phyloP scores from a whole-genome alignment of 2,888 invertebrate species.

The Hirtodrosophila duncani region DNA sequence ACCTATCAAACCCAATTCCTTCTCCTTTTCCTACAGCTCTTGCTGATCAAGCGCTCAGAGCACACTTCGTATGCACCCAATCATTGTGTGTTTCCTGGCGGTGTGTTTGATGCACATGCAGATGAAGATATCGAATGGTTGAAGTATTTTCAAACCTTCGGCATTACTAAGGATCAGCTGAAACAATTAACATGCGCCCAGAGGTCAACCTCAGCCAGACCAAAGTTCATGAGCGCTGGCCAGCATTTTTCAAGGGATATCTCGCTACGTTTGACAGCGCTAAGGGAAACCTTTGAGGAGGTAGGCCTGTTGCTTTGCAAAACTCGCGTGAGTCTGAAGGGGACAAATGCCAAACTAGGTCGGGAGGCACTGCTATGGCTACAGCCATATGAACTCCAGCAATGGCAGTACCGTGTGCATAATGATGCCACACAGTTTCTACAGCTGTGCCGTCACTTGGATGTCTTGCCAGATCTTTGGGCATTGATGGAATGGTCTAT shows the following conservation, averaged over 20 bases:
- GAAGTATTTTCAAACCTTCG: constrained; percentile 81
- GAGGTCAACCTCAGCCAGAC: constrained; percentile 65
- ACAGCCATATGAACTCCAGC: constrained; percentile 80
- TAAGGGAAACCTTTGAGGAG: constrained; percentile 94
- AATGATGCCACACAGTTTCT: constrained; percentile 80
- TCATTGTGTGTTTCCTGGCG: constrained; percentile 93
- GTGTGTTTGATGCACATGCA: constrained; percentile 82
- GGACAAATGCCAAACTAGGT: too few relatives aligned
- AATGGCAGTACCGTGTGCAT: constrained; percentile 82
- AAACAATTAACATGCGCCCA: constrained; percentile 52
- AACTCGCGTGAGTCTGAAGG: constrained; percentile 77
- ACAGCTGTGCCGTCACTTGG: constrained; percentile 83
- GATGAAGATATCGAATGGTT: constrained; percentile 87
- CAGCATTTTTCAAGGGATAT: constrained; percentile 81
- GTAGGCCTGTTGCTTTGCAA: constrained; percentile 87
- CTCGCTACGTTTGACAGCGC: constrained; percentile 89
- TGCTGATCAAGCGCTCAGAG: constrained; percentile 82
- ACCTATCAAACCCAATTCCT: neutral
- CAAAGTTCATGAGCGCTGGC: constrained; percentile 77
- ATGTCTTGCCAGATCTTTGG: constrained; percentile 89
- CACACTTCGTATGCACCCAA: constrained; percentile 87
- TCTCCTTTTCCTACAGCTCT: constrained; percentile 44
- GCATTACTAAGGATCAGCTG: constrained; percentile 80
- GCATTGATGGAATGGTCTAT: constrained; percentile 89
- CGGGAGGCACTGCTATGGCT: too few relatives aligned